Conservation (phyloP, 2,888 invertebrate genomes). For the Meganola albula region DNA sequence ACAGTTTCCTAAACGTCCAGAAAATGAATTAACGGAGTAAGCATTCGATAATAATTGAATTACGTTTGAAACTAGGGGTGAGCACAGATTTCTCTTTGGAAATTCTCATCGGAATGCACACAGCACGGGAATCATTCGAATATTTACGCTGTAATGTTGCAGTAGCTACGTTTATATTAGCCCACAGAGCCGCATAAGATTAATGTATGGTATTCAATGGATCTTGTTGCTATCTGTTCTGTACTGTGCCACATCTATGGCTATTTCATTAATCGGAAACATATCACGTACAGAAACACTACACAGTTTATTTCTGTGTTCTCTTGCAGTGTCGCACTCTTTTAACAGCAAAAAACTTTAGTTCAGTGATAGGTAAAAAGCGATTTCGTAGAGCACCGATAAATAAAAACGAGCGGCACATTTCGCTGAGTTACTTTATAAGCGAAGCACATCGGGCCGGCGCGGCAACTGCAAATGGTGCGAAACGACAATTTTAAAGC, state of each 20-base stretch:
- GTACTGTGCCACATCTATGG: conserved; percentile 26
- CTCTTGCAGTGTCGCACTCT: conserved; percentile 15
- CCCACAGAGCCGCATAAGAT: conserved; percentile 39
- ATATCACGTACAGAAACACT: conserved; percentile 24
- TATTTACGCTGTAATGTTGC: conserved; percentile 45
- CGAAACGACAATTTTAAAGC: conserved; percentile 74
- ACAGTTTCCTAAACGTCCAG: conserved; percentile 11
- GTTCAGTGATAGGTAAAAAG: conserved; percentile 40
- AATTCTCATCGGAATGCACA: conserved; percentile 40
- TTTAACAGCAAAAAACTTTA: conserved; percentile 29
- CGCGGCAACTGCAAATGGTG: conserved; percentile 65
- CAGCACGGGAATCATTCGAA: conserved; percentile 49
- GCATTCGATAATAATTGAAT: conserved; percentile 25
- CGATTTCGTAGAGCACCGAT: conserved; percentile 44
- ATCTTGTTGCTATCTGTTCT: conserved; percentile 43
- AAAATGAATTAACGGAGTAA: conserved; percentile 18
- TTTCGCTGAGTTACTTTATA: conserved; percentile 66
- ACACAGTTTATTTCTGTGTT: conserved; percentile 20
- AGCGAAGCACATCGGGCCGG: conserved; percentile 58
- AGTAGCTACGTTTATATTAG: conserved; percentile 39
- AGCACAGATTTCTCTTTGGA: conserved; percentile 39
- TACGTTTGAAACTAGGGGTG: conserved; percentile 21
- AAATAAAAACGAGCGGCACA: conserved; percentile 55
- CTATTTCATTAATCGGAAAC: conserved; percentile 39
- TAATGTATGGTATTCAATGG: conserved; percentile 49